A percentile compares a stretch with the other conserved stretches of the same genome.
Conservation (phyloP, 2,888 invertebrate species). For the Meghimatium bilineatum region DNA sequence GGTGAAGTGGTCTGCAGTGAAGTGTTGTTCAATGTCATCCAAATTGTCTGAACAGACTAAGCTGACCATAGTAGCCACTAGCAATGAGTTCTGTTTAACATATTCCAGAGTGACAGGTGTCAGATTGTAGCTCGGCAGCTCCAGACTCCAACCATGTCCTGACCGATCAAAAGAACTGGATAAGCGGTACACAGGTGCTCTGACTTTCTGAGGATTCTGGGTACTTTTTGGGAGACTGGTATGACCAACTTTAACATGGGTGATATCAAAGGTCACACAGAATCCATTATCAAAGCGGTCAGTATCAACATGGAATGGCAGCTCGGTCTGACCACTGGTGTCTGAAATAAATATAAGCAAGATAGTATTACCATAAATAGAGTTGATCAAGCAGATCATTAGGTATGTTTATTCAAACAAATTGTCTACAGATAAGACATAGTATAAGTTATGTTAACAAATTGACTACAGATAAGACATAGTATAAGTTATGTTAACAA, state of each 20-base stretch:
- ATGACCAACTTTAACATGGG: constrained; percentile 27
- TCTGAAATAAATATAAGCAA: constrained; percentile 47
- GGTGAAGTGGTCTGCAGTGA: constrained; percentile 64
- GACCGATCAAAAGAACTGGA: constrained; percentile 20
- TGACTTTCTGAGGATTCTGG: constrained; percentile 1
- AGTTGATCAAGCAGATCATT: too few species aligned
- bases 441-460: too few species aligned
- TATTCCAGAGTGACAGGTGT: constrained; percentile 72
- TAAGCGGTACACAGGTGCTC: constrained; percentile 1
- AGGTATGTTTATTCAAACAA: too few species aligned
- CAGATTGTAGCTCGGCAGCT: constrained; percentile 53
- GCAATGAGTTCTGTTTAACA: constrained; percentile 67
- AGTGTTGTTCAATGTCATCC: constrained; percentile 66
- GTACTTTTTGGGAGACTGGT: background rate
- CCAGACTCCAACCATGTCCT: constrained; percentile 32
- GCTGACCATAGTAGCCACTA: constrained; percentile 72
- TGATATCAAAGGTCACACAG: constrained; percentile 37
- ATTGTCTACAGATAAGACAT: too few species aligned
- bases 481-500: too few species aligned
- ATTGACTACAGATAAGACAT: too few species aligned
- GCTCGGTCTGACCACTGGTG: constrained; percentile 54
- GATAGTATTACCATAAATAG: too few species aligned
- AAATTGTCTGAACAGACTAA: constrained; percentile 71
- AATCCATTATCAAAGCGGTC: constrained; percentile 59
- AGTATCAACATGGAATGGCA: constrained; percentile 60